These are phyloP conservation scores for Prunella himalayana DNA, from an alignment of 2,113 vertebrate genomes.

Conservation along the genomic window DNA sequence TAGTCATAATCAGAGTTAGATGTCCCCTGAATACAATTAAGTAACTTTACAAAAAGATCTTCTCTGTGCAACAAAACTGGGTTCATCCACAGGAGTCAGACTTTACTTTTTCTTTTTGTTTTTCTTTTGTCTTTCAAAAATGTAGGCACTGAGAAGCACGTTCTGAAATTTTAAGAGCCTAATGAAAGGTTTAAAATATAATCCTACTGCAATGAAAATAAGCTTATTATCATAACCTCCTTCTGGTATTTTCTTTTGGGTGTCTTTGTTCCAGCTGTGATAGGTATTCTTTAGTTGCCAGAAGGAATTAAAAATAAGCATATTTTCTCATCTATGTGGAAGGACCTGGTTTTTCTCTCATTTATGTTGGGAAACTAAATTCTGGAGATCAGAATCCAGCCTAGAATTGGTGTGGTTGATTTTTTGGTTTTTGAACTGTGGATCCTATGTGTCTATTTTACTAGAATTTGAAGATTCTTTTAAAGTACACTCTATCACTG, in stretches of 20 bases:
- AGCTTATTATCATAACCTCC: neutral
- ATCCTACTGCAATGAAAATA: conserved; percentile 50
- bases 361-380: neutral
- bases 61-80: neutral
- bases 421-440: neutral
- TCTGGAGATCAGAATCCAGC: neutral
- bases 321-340: neutral
- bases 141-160: neutral
- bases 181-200: conserved; percentile 23
- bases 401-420: neutral
- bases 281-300: neutral
- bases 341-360: neutral
- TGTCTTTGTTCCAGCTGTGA: neutral
- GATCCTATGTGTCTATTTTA: neutral
- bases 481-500: neutral
- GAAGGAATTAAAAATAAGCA: neutral
- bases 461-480: neutral
- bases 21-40: conserved; percentile 21
- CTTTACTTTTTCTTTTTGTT: neutral
- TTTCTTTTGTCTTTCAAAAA: conserved; percentile 30
- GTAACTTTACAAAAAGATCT: neutral
- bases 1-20: neutral
- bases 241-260: conserved; percentile 22
- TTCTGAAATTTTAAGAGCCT: conserved; percentile 22
- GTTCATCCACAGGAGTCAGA: neutral